Conservation (phyloP, 2,797 vertebrate genomes). For the Discoglossus pictus region DNA sequence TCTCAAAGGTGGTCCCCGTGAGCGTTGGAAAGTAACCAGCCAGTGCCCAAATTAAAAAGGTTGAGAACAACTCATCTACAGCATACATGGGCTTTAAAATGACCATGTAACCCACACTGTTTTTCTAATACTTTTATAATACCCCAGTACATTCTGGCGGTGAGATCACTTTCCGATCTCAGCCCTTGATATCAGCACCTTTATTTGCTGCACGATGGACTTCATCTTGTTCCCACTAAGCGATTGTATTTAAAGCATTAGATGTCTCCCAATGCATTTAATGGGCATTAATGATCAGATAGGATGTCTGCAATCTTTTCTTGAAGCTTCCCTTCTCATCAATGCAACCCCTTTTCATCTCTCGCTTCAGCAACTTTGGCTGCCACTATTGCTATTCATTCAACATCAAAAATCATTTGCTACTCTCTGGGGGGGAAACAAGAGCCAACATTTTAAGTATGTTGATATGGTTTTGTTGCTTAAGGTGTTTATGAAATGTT, state of each 20-base stretch:
- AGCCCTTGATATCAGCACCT: too few relatives aligned
- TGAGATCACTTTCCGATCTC: too few relatives aligned
- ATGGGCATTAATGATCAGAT: conserved; percentile 57
- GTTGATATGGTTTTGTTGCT: too few relatives aligned
- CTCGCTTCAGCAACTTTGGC: conserved; percentile 54
- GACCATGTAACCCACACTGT: too few relatives aligned
- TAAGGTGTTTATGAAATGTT: too few relatives aligned
- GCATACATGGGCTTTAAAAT: too few relatives aligned
- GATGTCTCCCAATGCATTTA: conserved; percentile 47
- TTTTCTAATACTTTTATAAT: too few relatives aligned
- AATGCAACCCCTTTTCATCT: conserved; percentile 58
- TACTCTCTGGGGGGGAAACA: not conserved
- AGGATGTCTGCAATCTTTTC: conserved; percentile 54
- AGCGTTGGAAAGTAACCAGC: too few relatives aligned
- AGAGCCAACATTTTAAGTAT: conserved; percentile 37
- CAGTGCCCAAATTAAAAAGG: too few relatives aligned
- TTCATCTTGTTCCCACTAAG: conserved; percentile 36
- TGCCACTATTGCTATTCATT: conserved; percentile 37
- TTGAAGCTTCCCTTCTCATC: conserved; percentile 56
- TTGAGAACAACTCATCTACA: too few relatives aligned
- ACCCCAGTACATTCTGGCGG: too few relatives aligned
- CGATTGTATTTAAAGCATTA: conserved; percentile 49
- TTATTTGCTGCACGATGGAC: not conserved
- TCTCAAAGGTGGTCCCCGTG: too few relatives aligned
- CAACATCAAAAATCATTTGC: conserved; percentile 11